Conservation (phyloP, 53 echinoderm and acorn worm species). For the Arbacia lixula region DNA sequence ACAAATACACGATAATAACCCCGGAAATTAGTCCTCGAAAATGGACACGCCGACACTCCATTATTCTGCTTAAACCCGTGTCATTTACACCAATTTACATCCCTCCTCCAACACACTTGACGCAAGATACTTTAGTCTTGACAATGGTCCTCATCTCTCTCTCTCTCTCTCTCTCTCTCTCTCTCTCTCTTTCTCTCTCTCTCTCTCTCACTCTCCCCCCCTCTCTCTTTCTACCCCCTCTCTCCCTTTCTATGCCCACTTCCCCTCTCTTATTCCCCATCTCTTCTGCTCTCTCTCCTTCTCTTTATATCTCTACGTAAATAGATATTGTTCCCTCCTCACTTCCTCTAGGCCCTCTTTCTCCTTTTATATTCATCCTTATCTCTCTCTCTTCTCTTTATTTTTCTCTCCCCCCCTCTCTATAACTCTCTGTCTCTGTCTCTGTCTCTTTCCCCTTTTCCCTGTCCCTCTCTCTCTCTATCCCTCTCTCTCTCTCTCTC, state of each 20-base stretch:
- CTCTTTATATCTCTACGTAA: neutral
- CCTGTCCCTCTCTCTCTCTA: too few species aligned
- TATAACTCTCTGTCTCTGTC: too few species aligned
- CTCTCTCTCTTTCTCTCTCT: neutral
- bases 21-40: too few species aligned
- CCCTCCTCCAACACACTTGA: neutral
- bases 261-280: neutral
- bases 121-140: neutral
- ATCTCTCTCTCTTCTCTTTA: too few species aligned
- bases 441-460: too few species aligned
- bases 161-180: neutral
- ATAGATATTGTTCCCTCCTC: too few species aligned
- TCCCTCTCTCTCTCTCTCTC: too few species aligned
- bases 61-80: too few species aligned
- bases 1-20: too few species aligned
- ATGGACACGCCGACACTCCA: neutral
- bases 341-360: too few species aligned
- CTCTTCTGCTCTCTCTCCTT: neutral
- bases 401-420: neutral
- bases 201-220: neutral
- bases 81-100: neutral
- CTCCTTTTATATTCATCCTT: too few species aligned
- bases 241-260: neutral
- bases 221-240: neutral
- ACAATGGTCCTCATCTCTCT: neutral